Percentiles rank a stretch among this genome's conserved stretches.
Conservation (phyloP, 2,797 vertebrate species). For the Prionace glauca region DNA sequence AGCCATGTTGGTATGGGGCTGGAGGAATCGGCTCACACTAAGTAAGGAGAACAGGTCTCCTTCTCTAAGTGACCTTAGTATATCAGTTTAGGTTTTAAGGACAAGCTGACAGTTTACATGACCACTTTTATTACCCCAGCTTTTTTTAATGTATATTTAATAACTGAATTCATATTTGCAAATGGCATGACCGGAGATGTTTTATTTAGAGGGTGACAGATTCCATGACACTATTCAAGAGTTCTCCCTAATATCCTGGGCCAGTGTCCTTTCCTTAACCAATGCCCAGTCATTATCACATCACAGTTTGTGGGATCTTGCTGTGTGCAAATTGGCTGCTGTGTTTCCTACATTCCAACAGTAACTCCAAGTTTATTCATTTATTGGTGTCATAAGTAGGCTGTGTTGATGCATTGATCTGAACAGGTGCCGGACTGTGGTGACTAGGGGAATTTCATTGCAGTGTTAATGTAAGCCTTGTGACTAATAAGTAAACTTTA, state of each 20-base stretch:
- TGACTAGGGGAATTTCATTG: too few species aligned
- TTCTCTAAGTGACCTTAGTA: not conserved
- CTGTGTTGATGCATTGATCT: too few species aligned
- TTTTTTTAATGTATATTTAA: not conserved
- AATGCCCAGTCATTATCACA: not conserved
- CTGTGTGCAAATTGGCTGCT: not conserved
- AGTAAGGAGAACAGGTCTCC: not conserved
- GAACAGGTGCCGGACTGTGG: too few species aligned
- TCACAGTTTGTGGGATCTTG: not conserved
- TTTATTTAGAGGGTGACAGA: not conserved
- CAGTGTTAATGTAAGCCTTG: too few species aligned
- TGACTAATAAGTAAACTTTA: too few species aligned
- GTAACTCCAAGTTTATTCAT: not conserved
- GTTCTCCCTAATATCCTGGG: not conserved
- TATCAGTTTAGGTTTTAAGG: not conserved
- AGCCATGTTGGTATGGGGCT: not conserved
- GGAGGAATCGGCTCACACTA: not conserved
- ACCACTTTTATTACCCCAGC: not conserved
- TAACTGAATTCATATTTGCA: not conserved
- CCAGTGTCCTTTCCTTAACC: not conserved
- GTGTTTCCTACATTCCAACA: not conserved
- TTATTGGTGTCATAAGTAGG: too few species aligned
- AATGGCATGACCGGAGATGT: not conserved
- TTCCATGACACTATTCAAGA: not conserved
- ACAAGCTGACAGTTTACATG: not conserved